phyloP scores from a whole-genome alignment of 2,888 invertebrate genomes.

The Enoplolaimus lenunculus region DNA sequence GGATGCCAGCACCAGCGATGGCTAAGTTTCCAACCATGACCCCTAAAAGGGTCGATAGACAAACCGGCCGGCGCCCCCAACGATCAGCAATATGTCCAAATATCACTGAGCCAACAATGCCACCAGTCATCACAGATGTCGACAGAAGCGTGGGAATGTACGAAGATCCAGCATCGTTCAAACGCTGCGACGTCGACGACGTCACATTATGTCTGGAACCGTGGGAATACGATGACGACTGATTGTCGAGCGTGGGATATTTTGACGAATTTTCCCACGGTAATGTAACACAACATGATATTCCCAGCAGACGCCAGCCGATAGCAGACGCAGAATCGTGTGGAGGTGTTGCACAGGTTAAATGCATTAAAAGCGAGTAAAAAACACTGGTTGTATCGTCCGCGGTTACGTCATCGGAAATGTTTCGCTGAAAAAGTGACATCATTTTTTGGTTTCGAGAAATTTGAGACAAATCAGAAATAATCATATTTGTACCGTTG shows the following conservation, averaged over 20 bases:
- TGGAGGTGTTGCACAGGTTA: too few relatives aligned
- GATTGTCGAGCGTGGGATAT: not conserved
- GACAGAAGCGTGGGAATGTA: conserved; percentile 22
- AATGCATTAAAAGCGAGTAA: too few relatives aligned
- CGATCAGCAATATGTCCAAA: conserved; percentile 22
- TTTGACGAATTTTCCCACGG: too few relatives aligned
- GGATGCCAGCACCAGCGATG: conserved; percentile 10
- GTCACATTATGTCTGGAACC: not conserved
- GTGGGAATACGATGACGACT: not conserved
- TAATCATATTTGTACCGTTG: too few relatives aligned
- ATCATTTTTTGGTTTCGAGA: too few relatives aligned
- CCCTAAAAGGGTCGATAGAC: conserved; percentile 1
- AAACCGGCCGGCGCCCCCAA: conserved; percentile 12
- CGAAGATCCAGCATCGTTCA: not conserved
- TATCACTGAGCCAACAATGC: conserved; percentile 20
- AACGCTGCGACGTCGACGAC: not conserved
- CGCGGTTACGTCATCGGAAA: too few relatives aligned
- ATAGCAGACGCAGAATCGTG: too few relatives aligned
- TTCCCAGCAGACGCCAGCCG: too few relatives aligned
- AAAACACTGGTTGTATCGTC: too few relatives aligned
- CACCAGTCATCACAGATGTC: conserved; percentile 22
- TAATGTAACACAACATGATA: not conserved
- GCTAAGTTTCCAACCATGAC: conserved; percentile 1
- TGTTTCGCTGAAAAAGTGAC: too few relatives aligned
- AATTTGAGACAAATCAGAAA: too few relatives aligned